phyloP scores from a whole-genome alignment of 2,888 invertebrate genomes.

The Eristalinus aeneus region DNA sequence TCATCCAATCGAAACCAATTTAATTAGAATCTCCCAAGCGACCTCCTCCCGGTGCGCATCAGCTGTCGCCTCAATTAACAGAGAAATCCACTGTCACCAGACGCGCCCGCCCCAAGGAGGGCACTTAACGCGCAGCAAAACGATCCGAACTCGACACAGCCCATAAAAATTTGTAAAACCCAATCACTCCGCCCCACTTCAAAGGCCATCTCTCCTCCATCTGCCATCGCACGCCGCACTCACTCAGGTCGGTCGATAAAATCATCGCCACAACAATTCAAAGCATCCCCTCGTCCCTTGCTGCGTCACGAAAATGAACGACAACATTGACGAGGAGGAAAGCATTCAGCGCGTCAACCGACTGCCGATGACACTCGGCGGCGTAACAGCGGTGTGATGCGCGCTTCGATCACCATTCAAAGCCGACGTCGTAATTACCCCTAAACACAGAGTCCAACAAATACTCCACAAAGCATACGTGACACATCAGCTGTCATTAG shows the following conservation, averaged over 20 bases:
- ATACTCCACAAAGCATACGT: constrained; percentile 41
- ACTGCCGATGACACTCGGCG: neutral
- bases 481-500: constrained; percentile 50
- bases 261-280: neutral
- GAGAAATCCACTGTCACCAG: neutral
- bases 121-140: neutral
- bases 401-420: constrained; percentile 11
- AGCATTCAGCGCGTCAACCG: no score
- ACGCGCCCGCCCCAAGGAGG: neutral
- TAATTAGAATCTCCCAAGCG: neutral
- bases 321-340: neutral
- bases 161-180: neutral
- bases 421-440: constrained; percentile 43
- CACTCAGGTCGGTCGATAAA: neutral
- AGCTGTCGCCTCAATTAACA: neutral
- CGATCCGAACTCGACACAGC: neutral
- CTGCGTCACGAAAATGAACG: neutral
- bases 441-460: constrained; percentile 32
- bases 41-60: neutral
- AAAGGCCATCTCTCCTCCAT: neutral
- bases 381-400: neutral
- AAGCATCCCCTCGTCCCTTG: neutral
- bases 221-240: neutral
- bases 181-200: neutral
- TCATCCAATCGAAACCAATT: neutral